Evolutionary conservation across 2,113 vertebrate species (phyloP), one percentile per base, ranked within the genome.

Genomic region (Trachemys scripta): DNA sequence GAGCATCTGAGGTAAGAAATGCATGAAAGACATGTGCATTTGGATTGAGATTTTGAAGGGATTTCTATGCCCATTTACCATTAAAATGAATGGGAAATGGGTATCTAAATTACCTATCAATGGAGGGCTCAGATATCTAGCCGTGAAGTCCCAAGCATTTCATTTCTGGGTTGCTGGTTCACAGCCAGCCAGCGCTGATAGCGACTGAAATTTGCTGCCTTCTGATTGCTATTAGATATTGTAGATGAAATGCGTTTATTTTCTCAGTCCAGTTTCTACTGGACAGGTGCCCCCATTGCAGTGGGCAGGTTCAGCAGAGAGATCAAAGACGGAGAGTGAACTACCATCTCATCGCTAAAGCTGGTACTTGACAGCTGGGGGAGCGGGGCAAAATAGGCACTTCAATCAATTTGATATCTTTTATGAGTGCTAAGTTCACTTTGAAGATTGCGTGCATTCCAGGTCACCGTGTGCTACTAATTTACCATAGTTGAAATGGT

Each of bases 1-100:
- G 97, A 98, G 84, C 84, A 49, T 76, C 98, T 99, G 95, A 99
- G 99, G 99, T 99, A 94, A 98, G 98, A 97, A 50, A 69, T 7
- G 10, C 45, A 17, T 3, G 78, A n/a, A 57, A 10, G 51, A 20
- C 35, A 53, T n/a, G 0, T 16, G 82, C 47, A 79, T 11, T 94
- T 59, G 53, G 49, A 45, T 54, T 47, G 53, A 35, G 13, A 85
- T 76, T 76, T 76, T 76, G 81, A 27, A 25, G 42, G 20, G 45
- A 2, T 1, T 85, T 38, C 54, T 3, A 0, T 69, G 45, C n/a
- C 31, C 53, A 45, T 10, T 82, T 86, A 82, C 2, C 0, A 6
- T 80, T 59, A 62, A 4, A 19, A 25, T 53, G n/a, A 0, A 1
- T n/a, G 29, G 29, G 79, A 47, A 72, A 8, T 2, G 4, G 31